phyloP scores from a whole-genome alignment of 1,140 invertebrate species.

The Drosophila sp. region DNA sequence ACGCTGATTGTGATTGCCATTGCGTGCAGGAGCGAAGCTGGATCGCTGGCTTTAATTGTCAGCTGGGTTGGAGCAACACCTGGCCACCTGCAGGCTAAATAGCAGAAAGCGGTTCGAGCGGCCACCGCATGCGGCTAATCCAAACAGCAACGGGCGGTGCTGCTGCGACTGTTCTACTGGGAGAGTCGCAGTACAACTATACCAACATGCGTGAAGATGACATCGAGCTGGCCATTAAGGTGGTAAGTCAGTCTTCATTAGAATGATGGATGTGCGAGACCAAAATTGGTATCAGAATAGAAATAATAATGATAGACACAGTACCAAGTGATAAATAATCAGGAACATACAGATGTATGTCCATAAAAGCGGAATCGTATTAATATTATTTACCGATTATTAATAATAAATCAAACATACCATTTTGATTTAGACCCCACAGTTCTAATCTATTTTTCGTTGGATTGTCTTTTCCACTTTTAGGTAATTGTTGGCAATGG shows the following conservation, averaged over 20 bases:
- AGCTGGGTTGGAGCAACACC: slow-evolving; percentile 28
- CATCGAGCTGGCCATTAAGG: slow-evolving; percentile 95
- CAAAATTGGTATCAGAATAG: neutral
- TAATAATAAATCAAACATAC: no score
- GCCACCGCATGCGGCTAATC: slow-evolving; percentile 72
- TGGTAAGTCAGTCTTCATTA: slow-evolving; percentile 77
- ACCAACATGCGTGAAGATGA: slow-evolving; percentile 93
- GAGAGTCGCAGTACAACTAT: slow-evolving; percentile 72
- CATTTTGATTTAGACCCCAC: no score
- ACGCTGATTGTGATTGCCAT: slow-evolving; percentile 21
- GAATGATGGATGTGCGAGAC: slow-evolving; percentile 28
- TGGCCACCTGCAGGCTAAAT: slow-evolving; percentile 42
- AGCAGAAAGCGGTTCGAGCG: slow-evolving; percentile 42
- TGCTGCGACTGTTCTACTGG: slow-evolving; percentile 65
- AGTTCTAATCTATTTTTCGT: no score
- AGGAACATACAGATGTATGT: neutral
- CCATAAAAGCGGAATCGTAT: no score
- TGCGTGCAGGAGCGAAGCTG: slow-evolving; percentile 24
- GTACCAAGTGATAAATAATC: neutral
- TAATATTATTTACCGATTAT: no score
- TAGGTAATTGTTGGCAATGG: slow-evolving; percentile 97
- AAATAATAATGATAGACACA: neutral
- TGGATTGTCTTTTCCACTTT: slow-evolving; percentile 14
- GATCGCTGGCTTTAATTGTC: slow-evolving; percentile 14
- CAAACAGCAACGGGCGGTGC: slow-evolving; percentile 73